Evolutionary conservation across 2,888 invertebrate species (phyloP).

Genomic region (Chloroclystis v-ata): DNA sequence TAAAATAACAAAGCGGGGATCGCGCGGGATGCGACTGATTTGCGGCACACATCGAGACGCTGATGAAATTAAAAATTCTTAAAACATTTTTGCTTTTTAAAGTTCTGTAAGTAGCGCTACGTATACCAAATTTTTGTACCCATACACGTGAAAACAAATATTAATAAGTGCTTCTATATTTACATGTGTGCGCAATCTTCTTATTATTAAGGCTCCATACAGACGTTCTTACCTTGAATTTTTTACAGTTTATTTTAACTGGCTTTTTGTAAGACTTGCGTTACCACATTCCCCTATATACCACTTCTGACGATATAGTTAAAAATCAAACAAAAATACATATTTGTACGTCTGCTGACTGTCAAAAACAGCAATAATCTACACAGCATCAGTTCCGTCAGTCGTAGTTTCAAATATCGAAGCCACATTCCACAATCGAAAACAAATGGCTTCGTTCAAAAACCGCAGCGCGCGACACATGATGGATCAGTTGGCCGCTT

Average conservation of each 20-base stretch:
- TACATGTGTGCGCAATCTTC: too few species aligned
- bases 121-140: slow-evolving; percentile 1
- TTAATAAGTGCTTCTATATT: too few species aligned
- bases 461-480: slow-evolving; percentile 48
- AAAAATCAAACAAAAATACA: too few species aligned
- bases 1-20: slow-evolving; percentile 68
- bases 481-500: slow-evolving; percentile 68
- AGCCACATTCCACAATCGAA: slow-evolving; percentile 22
- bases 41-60: slow-evolving; percentile 39
- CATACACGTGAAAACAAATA: too few species aligned
- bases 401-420: slow-evolving; percentile 18
- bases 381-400: slow-evolving; percentile 19
- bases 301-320: too few species aligned
- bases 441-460: slow-evolving; percentile 25
- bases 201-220: too few species aligned
- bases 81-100: slow-evolving; percentile 27
- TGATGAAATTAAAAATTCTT: slow-evolving; percentile 67
- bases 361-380: neutral
- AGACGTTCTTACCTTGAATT: too few species aligned
- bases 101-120: neutral
- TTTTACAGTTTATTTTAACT: too few species aligned
- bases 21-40: slow-evolving; percentile 46
- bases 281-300: too few species aligned
- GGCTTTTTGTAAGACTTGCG: too few species aligned
- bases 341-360: too few species aligned